Percentiles rank a stretch among this genome's conserved stretches.
Conservation (phyloP, 2,797 vertebrate genomes). For the Tokudaia muenninki region DNA sequence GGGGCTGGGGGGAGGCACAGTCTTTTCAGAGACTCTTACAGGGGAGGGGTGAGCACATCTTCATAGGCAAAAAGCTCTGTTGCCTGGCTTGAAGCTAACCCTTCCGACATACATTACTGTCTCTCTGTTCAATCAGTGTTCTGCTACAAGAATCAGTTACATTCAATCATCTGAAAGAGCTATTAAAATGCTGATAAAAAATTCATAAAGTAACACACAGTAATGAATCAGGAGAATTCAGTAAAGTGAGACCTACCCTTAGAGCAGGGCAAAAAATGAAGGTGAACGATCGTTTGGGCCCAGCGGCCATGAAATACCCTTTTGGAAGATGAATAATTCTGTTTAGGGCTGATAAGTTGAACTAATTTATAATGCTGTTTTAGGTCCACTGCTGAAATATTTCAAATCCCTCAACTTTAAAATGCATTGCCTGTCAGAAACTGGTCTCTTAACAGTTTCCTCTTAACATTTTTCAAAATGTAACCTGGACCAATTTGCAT, state of each 20-base stretch:
- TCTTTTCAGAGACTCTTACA: constrained; percentile 49
- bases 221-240: constrained; percentile 94
- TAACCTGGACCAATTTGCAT: constrained; percentile 94
- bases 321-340: constrained; percentile 96
- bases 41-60: constrained; percentile 79
- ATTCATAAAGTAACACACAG: constrained; percentile 94
- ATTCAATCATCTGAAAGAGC: constrained; percentile 93
- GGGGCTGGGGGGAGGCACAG: neutral
- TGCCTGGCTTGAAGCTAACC: constrained; percentile 91
- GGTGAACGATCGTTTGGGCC: constrained; percentile 93
- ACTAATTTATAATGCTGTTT: constrained; percentile 96
- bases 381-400: constrained; percentile 94
- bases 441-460: constrained; percentile 92
- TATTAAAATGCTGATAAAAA: constrained; percentile 95
- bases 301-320: constrained; percentile 95
- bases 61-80: constrained; percentile 85
- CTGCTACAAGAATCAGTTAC: constrained; percentile 92
- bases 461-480: constrained; percentile 94
- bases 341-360: constrained; percentile 94
- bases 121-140: constrained; percentile 92
- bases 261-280: constrained; percentile 92
- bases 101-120: constrained; percentile 91
- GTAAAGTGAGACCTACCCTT: constrained; percentile 92
- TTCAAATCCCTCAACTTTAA: constrained; percentile 94
- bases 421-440: constrained; percentile 93